phyloP scores from a whole-genome alignment of 1,140 invertebrate species.

The Heterodera carotae region DNA sequence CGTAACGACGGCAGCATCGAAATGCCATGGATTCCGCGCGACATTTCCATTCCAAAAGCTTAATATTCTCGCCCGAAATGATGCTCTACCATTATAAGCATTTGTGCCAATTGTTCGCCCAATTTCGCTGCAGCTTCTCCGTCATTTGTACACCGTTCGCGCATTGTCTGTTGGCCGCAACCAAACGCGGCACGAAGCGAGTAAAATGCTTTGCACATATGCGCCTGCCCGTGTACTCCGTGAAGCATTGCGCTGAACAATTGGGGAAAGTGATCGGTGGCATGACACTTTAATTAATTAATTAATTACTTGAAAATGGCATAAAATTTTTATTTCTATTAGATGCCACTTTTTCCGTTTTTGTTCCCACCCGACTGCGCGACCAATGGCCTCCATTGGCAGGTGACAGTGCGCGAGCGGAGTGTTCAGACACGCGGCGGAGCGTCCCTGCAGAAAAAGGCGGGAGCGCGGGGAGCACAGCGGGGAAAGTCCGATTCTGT shows the following conservation, averaged over 20 bases:
- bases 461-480: conserved; percentile 56
- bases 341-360: too few species aligned
- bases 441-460: conserved; percentile 35
- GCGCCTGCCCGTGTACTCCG: conserved; percentile 62
- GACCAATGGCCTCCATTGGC: conserved; percentile 4
- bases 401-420: neutral
- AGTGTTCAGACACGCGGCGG: conserved; percentile 19
- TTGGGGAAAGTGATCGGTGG: neutral
- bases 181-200: conserved; percentile 52
- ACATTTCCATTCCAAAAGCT: too few species aligned
- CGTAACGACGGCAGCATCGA: too few species aligned
- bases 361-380: conserved; percentile 11
- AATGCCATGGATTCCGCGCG: too few species aligned
- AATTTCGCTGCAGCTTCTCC: neutral
- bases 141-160: conserved; percentile 44
- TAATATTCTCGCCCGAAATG: neutral
- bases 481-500: conserved; percentile 60
- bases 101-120: neutral
- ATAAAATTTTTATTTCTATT: too few species aligned
- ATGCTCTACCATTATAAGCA: neutral
- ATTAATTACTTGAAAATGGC: too few species aligned
- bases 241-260: conserved; percentile 38
- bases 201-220: conserved; percentile 63
- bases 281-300: too few species aligned
- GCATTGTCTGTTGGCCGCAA: conserved; percentile 55